A percentile compares a stretch with the other conserved stretches of the same genome.
phyloP scores from a whole-genome alignment of 37 sponge, comb jelly and placozoan genomes.

The Lycopodina hypogea region DNA sequence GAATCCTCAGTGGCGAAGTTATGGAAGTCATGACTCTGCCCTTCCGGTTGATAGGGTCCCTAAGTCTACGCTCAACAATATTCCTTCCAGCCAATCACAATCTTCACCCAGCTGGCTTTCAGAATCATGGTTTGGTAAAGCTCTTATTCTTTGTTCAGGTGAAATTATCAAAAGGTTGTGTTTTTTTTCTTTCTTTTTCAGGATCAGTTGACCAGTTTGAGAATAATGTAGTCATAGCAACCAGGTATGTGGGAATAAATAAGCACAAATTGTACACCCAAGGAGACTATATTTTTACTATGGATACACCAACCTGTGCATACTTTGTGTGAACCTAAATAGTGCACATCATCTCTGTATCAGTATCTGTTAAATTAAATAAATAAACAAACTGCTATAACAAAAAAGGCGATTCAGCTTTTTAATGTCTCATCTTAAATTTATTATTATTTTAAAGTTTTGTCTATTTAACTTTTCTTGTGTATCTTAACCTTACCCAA shows the following conservation, averaged over 20 bases:
- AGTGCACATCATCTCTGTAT: neutral
- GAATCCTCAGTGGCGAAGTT: too few species aligned
- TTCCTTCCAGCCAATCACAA: neutral
- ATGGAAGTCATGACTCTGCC: neutral
- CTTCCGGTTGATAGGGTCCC: too few species aligned
- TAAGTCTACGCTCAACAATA: too few species aligned
- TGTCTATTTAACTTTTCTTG: too few species aligned
- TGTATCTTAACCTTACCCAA: too few species aligned
- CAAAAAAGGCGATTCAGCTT: too few species aligned
- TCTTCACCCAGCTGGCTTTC: conserved; percentile 5
- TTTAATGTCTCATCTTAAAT: too few species aligned
- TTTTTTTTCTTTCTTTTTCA: neutral
- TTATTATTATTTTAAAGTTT: too few species aligned
- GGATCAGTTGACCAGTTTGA: neutral
- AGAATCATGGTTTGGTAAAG: conserved; percentile 39
- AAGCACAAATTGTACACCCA: too few species aligned
- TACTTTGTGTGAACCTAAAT: neutral
- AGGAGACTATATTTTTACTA: too few species aligned
- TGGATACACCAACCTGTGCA: too few species aligned
- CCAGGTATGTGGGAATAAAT: neutral
- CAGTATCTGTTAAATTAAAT: neutral
- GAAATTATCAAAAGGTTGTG: neutral
- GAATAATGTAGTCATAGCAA: conserved; percentile 5
- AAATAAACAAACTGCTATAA: too few species aligned
- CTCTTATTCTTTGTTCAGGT: neutral